Conservation (phyloP, 2,113 vertebrate genomes). For the Esox niger region DNA sequence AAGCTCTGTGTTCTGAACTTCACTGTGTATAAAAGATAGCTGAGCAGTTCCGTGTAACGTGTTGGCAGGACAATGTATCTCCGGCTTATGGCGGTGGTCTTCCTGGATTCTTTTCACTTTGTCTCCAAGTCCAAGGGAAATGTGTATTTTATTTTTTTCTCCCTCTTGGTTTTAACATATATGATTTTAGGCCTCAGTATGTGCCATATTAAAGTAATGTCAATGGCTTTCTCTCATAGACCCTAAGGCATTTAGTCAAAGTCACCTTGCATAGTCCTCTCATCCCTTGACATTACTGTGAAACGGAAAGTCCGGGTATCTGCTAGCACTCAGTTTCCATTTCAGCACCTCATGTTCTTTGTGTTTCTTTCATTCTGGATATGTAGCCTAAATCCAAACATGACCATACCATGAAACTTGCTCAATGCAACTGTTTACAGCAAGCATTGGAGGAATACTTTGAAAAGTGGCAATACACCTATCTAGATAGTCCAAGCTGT, state of each 20-base stretch:
- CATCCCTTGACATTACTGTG: constrained; percentile 63
- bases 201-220: constrained; percentile 72
- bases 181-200: constrained; percentile 33
- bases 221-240: constrained; percentile 65
- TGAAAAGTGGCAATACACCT: not conserved
- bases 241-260: constrained; percentile 74
- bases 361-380: constrained; percentile 49
- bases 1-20: constrained; percentile 23
- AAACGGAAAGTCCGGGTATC: constrained; percentile 68
- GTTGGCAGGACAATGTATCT: constrained; percentile 35
- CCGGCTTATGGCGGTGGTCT: constrained; percentile 47
- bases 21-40: constrained; percentile 13
- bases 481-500: not conserved
- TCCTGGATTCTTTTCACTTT: constrained; percentile 26
- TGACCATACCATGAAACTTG: constrained; percentile 1
- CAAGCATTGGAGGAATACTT: not conserved
- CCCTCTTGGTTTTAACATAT: constrained; percentile 18
- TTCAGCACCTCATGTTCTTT: constrained; percentile 56
- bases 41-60: constrained; percentile 30
- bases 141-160: constrained; percentile 32
- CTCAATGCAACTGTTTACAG: not conserved
- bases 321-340: constrained; percentile 40
- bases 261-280: constrained; percentile 73
- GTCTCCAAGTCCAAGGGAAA: constrained; percentile 43
- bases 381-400: constrained; percentile 29